A percentile compares a stretch with the other conserved stretches of the same genome.
These are phyloP conservation scores for Ormia ochracea DNA, from an alignment of 2,888 invertebrate genomes.

Conservation along the genomic window DNA sequence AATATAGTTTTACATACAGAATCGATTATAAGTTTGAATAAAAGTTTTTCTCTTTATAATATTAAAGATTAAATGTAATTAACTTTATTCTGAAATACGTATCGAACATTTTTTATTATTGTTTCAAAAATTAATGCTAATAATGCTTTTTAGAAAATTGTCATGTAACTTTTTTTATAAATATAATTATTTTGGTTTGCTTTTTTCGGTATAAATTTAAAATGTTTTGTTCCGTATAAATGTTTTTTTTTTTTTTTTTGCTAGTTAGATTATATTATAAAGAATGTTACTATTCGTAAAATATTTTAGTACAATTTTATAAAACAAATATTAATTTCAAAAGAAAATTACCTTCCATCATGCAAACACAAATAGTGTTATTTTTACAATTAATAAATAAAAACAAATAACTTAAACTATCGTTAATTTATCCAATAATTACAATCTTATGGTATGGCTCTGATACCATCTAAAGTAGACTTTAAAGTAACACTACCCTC, in stretches of 20 bases:
- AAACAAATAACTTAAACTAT: conserved; percentile 27
- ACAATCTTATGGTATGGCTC: conserved; percentile 70
- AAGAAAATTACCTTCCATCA: neutral
- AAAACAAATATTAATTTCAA: neutral
- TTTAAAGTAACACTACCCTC: conserved; percentile 92
- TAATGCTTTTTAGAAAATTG: conserved; percentile 70
- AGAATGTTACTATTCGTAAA: neutral
- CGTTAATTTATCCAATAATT: conserved; percentile 45
- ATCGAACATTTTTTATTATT: neutral
- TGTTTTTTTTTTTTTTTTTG: neutral
- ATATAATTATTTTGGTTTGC: conserved; percentile 38
- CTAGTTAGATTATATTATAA: neutral
- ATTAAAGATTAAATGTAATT: conserved; percentile 50
- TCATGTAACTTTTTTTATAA: conserved; percentile 61
- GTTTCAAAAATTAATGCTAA: conserved; percentile 63
- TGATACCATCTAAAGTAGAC: conserved; percentile 83
- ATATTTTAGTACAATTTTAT: neutral
- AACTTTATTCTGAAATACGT: conserved; percentile 21
- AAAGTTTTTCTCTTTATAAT: conserved; percentile 11
- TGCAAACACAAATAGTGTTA: neutral
- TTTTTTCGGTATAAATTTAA: conserved; percentile 9
- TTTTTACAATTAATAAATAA: neutral
- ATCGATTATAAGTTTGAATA: neutral
- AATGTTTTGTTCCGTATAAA: conserved; percentile 20
- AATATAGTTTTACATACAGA: conserved; percentile 12